Percentiles rank a stretch among this genome's conserved stretches.
Conservation (phyloP, 2,797 vertebrate genomes). For the Denticeps clupeoides region DNA sequence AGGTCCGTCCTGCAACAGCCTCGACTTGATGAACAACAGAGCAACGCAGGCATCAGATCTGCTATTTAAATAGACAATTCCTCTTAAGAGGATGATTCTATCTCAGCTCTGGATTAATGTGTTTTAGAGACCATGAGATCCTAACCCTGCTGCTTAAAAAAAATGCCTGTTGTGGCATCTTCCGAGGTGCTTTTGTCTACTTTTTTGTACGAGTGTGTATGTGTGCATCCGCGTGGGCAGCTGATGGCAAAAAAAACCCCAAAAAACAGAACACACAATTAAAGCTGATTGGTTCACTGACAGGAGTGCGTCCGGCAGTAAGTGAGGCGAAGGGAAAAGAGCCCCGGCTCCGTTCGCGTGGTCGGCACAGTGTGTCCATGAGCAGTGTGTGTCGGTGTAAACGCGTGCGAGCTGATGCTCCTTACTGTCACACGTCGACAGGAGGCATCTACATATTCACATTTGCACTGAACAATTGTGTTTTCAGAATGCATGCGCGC, state of each 20-base stretch:
- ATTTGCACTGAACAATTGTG: not conserved
- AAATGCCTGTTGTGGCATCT: too few species aligned
- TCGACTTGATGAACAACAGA: too few species aligned
- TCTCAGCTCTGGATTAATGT: too few species aligned
- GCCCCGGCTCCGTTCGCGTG: not conserved
- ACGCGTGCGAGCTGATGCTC: not conserved
- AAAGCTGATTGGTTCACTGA: not conserved
- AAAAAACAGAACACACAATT: too few species aligned
- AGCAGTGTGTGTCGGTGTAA: not conserved
- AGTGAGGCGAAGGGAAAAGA: not conserved
- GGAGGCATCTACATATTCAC: not conserved
- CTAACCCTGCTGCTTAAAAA: too few species aligned
- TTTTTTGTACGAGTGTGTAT: constrained; percentile 6
- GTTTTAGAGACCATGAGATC: too few species aligned
- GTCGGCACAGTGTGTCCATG: too few species aligned
- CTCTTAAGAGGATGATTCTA: too few species aligned
- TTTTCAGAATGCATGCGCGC: not conserved
- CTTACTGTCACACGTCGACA: constrained; percentile 1
- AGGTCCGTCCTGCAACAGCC: too few species aligned
- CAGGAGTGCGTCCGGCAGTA: not conserved
- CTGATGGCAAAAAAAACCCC: not conserved
- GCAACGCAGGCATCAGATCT: too few species aligned
- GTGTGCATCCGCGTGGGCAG: not conserved
- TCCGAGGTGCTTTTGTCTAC: constrained; percentile 10
- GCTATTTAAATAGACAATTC: too few species aligned